Percentiles rank a stretch among this genome's conserved stretches.
phyloP scores from a whole-genome alignment of 2,888 invertebrate genomes.

The Oxycera nigricornis region DNA sequence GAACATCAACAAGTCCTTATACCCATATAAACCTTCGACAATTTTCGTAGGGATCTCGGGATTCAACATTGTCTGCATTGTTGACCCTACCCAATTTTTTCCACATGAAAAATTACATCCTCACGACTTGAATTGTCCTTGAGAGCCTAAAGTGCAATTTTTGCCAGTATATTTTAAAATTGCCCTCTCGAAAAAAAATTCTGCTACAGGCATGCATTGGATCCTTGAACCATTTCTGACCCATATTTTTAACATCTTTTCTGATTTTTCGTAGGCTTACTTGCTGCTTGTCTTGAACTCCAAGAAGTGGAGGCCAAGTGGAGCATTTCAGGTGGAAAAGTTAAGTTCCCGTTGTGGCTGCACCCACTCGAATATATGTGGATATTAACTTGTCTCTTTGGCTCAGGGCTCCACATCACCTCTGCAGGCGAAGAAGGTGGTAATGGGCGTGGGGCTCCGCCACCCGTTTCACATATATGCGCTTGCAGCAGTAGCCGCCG shows the following conservation, averaged over 20 bases:
- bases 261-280: neutral
- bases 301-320: too few relatives aligned
- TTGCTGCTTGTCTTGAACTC: neutral
- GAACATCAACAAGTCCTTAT: too few relatives aligned
- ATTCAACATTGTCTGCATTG: too few relatives aligned
- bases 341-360: neutral
- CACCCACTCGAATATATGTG: neutral
- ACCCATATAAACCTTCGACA: too few relatives aligned
- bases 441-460: neutral
- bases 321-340: neutral
- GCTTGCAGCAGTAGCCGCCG: too few relatives aligned
- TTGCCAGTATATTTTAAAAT: neutral
- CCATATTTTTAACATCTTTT: neutral
- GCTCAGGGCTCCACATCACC: neutral
- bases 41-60: too few relatives aligned
- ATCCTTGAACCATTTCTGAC: slow-evolving; percentile 1
- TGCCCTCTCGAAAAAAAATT: neutral
- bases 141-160: too few relatives aligned
- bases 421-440: neutral
- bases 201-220: neutral
- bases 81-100: too few relatives aligned
- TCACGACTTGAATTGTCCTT: too few relatives aligned
- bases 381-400: slow-evolving; percentile 11
- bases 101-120: too few relatives aligned
- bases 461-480: neutral